These are phyloP conservation scores for Oreochromis niloticus DNA, from an alignment of 2,113 vertebrate species.

Conservation along the genomic window DNA sequence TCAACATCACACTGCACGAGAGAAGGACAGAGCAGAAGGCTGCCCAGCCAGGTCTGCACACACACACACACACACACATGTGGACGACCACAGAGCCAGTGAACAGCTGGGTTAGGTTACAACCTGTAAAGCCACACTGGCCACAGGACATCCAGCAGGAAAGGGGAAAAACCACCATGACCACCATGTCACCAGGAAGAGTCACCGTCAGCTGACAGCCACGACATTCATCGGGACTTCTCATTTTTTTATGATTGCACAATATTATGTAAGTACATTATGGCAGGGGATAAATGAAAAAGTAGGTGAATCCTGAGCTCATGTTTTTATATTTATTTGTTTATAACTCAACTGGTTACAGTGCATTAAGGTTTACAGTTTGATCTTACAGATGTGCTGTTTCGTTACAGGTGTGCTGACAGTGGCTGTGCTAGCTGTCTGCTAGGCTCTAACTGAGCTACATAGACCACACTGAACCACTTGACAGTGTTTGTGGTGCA, in stretches of 20 bases:
- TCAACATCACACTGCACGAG: too few species aligned
- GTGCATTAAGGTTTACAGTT: not conserved
- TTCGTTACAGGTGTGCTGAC: not conserved
- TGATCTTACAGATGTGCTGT: not conserved
- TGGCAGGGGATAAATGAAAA: not conserved
- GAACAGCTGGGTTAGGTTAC: too few species aligned
- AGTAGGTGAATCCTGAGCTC: not conserved
- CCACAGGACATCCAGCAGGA: conserved; percentile 7
- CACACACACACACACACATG: too few species aligned
- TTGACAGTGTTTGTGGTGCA: not conserved
- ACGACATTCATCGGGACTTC: not conserved
- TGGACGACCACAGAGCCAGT: too few species aligned
- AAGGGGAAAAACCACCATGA: not conserved
- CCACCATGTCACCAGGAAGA: not conserved
- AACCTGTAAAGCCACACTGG: conserved; percentile 30
- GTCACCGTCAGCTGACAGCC: not conserved
- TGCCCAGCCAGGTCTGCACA: too few species aligned
- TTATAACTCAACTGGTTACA: not conserved
- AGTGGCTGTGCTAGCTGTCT: not conserved
- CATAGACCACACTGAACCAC: not conserved
- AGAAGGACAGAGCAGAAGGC: too few species aligned
- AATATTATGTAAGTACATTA: not conserved
- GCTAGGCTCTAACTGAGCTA: not conserved
- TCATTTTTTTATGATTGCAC: not conserved
- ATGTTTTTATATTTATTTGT: not conserved